These are phyloP conservation scores for Diogma glabrata DNA, from an alignment of 2,888 invertebrate species.

Conservation along the genomic window DNA sequence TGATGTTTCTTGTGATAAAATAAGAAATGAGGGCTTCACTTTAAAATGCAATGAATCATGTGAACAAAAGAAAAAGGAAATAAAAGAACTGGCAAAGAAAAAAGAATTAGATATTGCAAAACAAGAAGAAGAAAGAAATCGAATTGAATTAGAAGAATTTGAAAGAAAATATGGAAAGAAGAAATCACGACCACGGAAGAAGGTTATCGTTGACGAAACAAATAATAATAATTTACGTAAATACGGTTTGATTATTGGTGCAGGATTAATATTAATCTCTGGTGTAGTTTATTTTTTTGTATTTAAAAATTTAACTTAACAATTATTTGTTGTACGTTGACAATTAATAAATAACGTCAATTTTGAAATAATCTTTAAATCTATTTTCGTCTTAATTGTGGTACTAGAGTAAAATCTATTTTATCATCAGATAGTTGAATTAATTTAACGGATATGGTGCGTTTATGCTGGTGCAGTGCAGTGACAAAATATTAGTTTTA, in stretches of 20 bases:
- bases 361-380: too few species aligned
- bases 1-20: conserved; percentile 55
- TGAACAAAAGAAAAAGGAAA: conserved; percentile 41
- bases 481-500: too few species aligned
- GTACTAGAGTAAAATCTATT: too few species aligned
- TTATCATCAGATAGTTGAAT: too few species aligned
- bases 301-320: too few species aligned
- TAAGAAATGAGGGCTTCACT: conserved; percentile 30
- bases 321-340: too few species aligned
- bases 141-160: conserved; percentile 61
- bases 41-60: conserved; percentile 56
- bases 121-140: conserved; percentile 52
- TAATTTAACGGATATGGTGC: too few species aligned
- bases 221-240: background rate
- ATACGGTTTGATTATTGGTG: background rate
- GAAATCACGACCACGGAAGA: conserved; percentile 41
- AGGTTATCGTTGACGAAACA: conserved; percentile 32
- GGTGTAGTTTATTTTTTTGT: conserved; percentile 6
- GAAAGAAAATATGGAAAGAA: conserved; percentile 64
- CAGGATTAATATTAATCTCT: background rate
- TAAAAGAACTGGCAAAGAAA: conserved; percentile 43
- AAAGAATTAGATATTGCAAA: conserved; percentile 39
- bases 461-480: too few species aligned
- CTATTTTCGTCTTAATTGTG: too few species aligned
- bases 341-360: too few species aligned